Base-by-base conservation (phyloP, 2,888 invertebrate species). In the Metacarcinus magister region DNA sequence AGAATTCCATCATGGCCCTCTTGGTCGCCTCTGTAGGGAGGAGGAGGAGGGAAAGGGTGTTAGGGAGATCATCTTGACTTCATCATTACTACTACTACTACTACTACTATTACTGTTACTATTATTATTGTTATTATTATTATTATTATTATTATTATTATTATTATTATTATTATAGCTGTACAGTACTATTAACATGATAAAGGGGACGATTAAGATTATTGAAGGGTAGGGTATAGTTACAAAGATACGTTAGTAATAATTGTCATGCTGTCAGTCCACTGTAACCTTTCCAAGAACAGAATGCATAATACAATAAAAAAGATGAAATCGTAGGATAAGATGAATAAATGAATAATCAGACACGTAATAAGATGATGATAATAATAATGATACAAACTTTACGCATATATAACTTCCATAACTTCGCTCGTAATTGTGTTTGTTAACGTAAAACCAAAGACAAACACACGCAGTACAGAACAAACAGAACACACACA, bases 1-100 rank as follows among this genome's bases (percentile, higher is more conserved):
- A 96, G 92, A 96, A 96, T 90, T 96, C 95, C 95, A 96, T 96
- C 95, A 96, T 96, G 91, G 90, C 95, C 23, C 95, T n/a, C 75
- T 94, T 94, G 75, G 94, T 94, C 48, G 54, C 93, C 87, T 95
- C 95, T 95, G 93, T 54, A 43, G 82, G 48, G 28, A 60, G 67
- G 43, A 60, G 67, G 43, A 48, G 48, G 46, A 82, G 43, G 43
- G 43, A 46, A 19, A 32, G 75, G 44, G 13, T 13, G 28, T 75
- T 39, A 28, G 13, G 28, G n/a, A 44, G n/a, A 44, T 0, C n/a
- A 2, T 23, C 32, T 32, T 54, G 10, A 13, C 54, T 54, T 54
- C 0, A 39, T 54, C 16, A 93, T 93, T 48, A 93, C 46, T 48
- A 48, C 23, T 28, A 91, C n/a, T 13, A 16, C 10, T 92, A 23